Evolutionary conservation across 2,888 invertebrate genomes (phyloP), one percentile per base, ranked within the genome.

Genomic region (Pachliopta kotzebuea): DNA sequence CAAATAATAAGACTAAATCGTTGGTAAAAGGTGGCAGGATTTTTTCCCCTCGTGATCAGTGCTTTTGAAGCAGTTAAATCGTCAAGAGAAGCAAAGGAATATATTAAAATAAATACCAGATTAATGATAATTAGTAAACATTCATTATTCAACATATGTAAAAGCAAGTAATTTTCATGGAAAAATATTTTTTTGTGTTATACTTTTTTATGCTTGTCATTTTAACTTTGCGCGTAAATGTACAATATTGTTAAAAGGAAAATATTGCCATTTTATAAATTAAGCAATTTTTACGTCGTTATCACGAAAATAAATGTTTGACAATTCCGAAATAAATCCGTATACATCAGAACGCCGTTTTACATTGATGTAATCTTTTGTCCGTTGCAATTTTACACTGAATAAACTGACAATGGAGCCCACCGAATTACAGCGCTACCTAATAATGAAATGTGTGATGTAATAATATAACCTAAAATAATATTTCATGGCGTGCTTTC

Each of bases 351-450:
- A 31, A 14, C 9, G n/a, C 23, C 49, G 42, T 55, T 59, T 55
- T 31, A 20, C 49, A 6, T 55, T 55, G 20, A 59, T 31, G 55
- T 59, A 45, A 58, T 55, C 55, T 59, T 55, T 59, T 63, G 55
- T 56, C 29, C 49, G 49, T 21, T 58, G 58, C 58, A 59, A 59
- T 63, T 63, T 59, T 50, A 63, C 55, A 29, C 31, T 54, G 63
- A 54, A 45, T 54, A 45, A 45, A 18, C 54, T 29, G 54, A 63
- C 29, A 63, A 63, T 63, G 54, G 59, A 55, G 21, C 49, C 49
- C 54, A 55, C n/a, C 49, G 59, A 24, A 20, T 55, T 31, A 20
- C 55, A 24, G 49, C 29, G 61, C 52, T 42, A 17, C 26, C 37
- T 55, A 29, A 61, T 62, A 50, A 62, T 62, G 31, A 31, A n/a